Conservation (phyloP, 2,888 invertebrate genomes). For the Galerucella pusilla region DNA sequence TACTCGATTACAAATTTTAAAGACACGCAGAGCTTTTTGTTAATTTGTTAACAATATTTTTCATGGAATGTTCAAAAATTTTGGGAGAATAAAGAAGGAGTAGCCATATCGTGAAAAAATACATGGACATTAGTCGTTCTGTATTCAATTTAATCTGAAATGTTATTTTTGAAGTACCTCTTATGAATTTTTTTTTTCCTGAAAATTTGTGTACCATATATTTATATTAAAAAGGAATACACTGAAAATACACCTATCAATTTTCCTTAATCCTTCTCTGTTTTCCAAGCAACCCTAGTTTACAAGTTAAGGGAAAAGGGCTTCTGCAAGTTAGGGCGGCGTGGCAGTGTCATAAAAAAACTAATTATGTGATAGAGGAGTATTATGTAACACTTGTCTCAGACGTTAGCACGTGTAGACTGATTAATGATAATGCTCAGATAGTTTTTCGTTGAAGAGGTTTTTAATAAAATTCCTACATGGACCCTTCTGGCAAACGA, state of each 20-base stretch:
- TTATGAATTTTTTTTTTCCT: too few relatives aligned
- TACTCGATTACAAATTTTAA: too few relatives aligned
- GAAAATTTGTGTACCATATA: too few relatives aligned
- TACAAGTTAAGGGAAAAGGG: slow-evolving; percentile 34
- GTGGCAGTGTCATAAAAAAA: slow-evolving; percentile 53
- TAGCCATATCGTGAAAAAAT: too few relatives aligned
- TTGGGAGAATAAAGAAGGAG: too few relatives aligned
- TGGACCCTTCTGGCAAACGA: slow-evolving; percentile 1
- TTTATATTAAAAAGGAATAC: too few relatives aligned
- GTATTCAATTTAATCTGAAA: too few relatives aligned
- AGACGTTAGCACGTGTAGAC: slow-evolving; percentile 51
- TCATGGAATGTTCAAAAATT: too few relatives aligned
- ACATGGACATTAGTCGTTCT: too few relatives aligned
- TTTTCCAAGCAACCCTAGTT: slow-evolving; percentile 35
- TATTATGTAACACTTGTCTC: slow-evolving; percentile 54
- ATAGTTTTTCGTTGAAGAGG: slow-evolving; percentile 31
- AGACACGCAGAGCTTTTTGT: too few relatives aligned
- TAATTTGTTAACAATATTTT: too few relatives aligned
- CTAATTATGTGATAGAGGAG: slow-evolving; percentile 55
- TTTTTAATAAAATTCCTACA: slow-evolving; percentile 37
- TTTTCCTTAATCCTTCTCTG: slow-evolving; percentile 32
- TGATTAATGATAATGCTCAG: slow-evolving; percentile 50
- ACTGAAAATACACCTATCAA: not conserved
- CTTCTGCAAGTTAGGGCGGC: slow-evolving; percentile 35
- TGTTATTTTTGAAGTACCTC: too few relatives aligned